Percentiles rank a stretch among this genome's conserved stretches.
phyloP scores from a whole-genome alignment of 2,888 invertebrate genomes.

The Myathropa florea region DNA sequence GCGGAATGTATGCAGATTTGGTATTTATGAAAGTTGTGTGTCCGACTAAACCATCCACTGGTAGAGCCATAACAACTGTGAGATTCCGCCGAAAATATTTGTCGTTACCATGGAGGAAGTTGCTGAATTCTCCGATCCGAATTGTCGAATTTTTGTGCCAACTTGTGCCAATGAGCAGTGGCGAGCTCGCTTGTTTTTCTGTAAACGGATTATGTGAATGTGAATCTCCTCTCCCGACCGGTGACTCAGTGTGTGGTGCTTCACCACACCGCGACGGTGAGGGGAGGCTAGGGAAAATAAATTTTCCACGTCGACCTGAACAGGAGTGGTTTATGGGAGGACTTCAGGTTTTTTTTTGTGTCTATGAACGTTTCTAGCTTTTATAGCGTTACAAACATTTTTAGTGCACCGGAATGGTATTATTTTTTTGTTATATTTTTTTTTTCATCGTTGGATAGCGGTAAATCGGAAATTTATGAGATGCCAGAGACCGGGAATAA shows the following conservation, averaged over 20 bases:
- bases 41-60: not conserved
- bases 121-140: not conserved
- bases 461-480: not conserved
- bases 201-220: not conserved
- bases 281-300: not conserved
- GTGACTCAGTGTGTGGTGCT: not conserved
- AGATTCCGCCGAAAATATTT: too few relatives aligned
- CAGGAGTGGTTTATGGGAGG: not conserved
- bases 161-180: too few relatives aligned
- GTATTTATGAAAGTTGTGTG: not conserved
- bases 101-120: not conserved
- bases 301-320: not conserved
- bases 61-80: not conserved
- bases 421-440: not conserved
- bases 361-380: not conserved
- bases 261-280: not conserved
- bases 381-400: not conserved
- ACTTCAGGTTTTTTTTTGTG: not conserved
- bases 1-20: too few relatives aligned
- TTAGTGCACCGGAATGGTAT: not conserved
- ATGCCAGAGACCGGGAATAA: not conserved
- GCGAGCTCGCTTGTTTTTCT: too few relatives aligned
- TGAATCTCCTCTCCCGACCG: not conserved
- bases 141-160: too few relatives aligned
- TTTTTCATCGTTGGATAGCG: not conserved